Evolutionary conservation across 2,888 invertebrate genomes (phyloP).

Genomic region (Molorchus minor): DNA sequence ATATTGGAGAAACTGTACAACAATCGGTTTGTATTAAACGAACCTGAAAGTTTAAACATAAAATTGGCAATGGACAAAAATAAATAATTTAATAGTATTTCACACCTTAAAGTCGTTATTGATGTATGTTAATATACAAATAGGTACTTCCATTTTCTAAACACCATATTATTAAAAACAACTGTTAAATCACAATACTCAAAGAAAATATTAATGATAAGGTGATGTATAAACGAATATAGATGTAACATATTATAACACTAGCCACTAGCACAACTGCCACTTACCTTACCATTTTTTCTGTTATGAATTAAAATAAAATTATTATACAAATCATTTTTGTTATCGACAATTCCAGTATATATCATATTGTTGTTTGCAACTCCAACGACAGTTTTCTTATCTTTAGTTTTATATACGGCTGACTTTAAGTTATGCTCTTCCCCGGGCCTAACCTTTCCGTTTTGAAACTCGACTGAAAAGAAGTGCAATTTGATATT

Average conservation of each 20-base stretch:
- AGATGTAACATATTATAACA: too few relatives aligned
- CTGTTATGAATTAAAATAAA: slow-evolving; percentile 52
- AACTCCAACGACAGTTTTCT: slow-evolving; percentile 43
- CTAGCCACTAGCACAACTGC: too few relatives aligned
- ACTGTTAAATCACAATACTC: neutral
- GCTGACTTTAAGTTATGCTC: slow-evolving; percentile 44
- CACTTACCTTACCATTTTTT: slow-evolving; percentile 50
- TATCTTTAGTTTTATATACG: slow-evolving; percentile 41
- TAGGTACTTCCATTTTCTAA: too few relatives aligned
- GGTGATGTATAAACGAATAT: neutral
- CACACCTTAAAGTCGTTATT: neutral
- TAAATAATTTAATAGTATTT: neutral
- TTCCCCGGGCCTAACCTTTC: slow-evolving; percentile 43
- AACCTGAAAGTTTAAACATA: neutral
- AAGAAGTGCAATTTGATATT: neutral
- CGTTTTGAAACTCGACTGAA: slow-evolving; percentile 54
- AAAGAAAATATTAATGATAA: slow-evolving; percentile 9
- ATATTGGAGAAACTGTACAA: slow-evolving; percentile 42
- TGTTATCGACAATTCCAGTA: slow-evolving; percentile 41
- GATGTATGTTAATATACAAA: neutral
- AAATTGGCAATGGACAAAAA: neutral
- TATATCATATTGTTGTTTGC: slow-evolving; percentile 51
- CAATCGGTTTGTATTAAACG: slow-evolving; percentile 39
- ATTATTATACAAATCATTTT: slow-evolving; percentile 49
- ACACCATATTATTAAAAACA: slow-evolving; percentile 17